Conservation (phyloP, 2,888 invertebrate genomes). For the Odontocolon sp. region DNA sequence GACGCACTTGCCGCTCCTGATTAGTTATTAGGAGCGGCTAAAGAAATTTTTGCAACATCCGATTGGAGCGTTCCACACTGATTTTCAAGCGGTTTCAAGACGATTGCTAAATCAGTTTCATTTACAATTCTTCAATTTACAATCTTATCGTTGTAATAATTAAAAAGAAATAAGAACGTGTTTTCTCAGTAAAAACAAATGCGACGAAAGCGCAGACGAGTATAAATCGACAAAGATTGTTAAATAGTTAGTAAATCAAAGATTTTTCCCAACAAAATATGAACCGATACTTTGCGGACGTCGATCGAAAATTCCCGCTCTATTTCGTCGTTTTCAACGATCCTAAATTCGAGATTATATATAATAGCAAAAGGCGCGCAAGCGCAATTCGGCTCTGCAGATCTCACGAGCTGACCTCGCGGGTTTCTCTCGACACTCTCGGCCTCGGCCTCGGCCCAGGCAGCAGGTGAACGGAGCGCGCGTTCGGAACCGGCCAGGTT, state of each 20-base stretch:
- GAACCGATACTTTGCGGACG: neutral
- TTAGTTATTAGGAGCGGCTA: neutral
- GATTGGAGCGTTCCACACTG: neutral
- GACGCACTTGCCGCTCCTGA: neutral
- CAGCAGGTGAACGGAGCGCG: constrained; percentile 23
- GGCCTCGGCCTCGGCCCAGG: constrained; percentile 39
- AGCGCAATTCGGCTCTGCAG: constrained; percentile 36
- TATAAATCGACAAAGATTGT: no score
- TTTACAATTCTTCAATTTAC: neutral
- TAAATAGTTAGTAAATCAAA: no score
- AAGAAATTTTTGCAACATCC: neutral
- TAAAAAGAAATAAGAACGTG: no score
- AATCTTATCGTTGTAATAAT: no score
- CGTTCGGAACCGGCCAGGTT: constrained; percentile 8
- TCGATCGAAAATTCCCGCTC: neutral
- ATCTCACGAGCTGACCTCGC: constrained; percentile 34
- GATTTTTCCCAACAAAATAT: no score
- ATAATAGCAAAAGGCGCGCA: constrained; percentile 37
- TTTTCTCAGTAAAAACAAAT: no score
- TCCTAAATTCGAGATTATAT: no score
- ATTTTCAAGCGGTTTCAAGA: neutral
- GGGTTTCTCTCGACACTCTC: constrained; percentile 18
- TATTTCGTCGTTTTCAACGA: neutral
- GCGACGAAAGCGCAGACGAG: no score
- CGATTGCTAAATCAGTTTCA: neutral